Percentiles rank a stretch among this genome's conserved stretches.
Evolutionary conservation across 2,113 vertebrate genomes (phyloP).

Genomic region (Leucoraja erinaceus): DNA sequence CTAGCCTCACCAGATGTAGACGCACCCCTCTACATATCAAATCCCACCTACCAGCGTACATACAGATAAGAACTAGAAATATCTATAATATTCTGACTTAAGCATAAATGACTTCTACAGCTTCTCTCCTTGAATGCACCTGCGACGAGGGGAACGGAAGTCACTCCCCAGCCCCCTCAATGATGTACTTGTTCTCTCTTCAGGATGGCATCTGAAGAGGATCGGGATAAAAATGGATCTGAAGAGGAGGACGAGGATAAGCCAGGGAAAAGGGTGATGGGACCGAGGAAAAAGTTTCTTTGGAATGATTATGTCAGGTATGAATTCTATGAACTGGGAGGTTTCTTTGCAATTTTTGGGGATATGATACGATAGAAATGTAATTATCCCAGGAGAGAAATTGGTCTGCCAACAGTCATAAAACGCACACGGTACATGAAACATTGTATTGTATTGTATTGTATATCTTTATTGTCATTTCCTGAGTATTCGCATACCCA

Average conservation of each 20-base stretch:
- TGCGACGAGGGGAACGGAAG: not conserved
- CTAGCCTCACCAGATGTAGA: too few relatives aligned
- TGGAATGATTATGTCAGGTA: constrained; percentile 96
- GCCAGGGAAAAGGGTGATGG: constrained; percentile 88
- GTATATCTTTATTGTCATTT: too few relatives aligned
- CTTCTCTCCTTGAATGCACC: not conserved
- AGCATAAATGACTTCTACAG: too few relatives aligned
- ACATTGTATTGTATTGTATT: too few relatives aligned
- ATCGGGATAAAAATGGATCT: constrained; percentile 81
- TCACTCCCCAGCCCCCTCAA: not conserved
- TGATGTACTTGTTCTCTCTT: not conserved
- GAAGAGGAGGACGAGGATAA: constrained; percentile 97
- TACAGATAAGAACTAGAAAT: too few relatives aligned
- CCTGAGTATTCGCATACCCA: too few relatives aligned
- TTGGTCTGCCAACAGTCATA: too few relatives aligned
- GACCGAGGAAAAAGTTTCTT: constrained; percentile 90
- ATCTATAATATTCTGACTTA: too few relatives aligned
- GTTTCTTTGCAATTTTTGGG: not conserved
- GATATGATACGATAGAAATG: not conserved
- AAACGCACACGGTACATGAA: too few relatives aligned
- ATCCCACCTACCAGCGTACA: too few relatives aligned
- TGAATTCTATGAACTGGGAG: not conserved
- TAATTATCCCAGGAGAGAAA: too few relatives aligned
- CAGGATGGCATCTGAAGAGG: constrained; percentile 85
- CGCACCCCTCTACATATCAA: too few relatives aligned